Evolutionary conservation across 2,888 invertebrate species (phyloP).

Genomic region (Oscheius myriophilus): DNA sequence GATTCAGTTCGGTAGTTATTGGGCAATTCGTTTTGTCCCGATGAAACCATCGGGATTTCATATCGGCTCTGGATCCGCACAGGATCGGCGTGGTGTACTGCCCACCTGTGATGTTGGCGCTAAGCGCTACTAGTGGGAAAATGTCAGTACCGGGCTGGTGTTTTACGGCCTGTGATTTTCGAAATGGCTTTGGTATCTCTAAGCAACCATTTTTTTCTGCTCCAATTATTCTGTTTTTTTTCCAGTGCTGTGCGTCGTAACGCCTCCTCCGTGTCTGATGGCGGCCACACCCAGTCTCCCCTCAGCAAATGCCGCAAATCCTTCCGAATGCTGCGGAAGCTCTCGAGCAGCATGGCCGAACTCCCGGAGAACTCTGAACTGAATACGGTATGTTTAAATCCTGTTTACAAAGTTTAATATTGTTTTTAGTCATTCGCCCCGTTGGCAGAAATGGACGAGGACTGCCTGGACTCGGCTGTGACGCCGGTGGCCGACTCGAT

Average conservation of each 20-base stretch:
- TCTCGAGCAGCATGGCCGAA: neutral
- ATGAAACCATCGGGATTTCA: too few relatives aligned
- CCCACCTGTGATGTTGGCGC: too few relatives aligned
- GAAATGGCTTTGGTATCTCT: too few relatives aligned
- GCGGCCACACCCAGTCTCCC: neutral
- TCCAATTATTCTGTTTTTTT: neutral
- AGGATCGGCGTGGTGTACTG: too few relatives aligned
- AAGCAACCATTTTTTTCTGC: too few relatives aligned
- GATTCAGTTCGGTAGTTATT: too few relatives aligned
- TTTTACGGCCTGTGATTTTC: too few relatives aligned
- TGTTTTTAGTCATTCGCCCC: conserved; percentile 18
- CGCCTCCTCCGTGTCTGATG: neutral
- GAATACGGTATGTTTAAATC: conserved; percentile 1
- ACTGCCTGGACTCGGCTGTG: neutral
- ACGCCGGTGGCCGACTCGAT: neutral
- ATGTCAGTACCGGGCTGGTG: too few relatives aligned
- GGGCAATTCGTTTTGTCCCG: too few relatives aligned
- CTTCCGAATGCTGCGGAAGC: neutral
- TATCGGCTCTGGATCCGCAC: too few relatives aligned
- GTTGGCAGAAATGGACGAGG: conserved; percentile 18
- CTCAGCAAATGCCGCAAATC: neutral
- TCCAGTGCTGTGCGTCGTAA: conserved; percentile 4
- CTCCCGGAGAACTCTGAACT: conserved; percentile 4
- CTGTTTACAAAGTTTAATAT: too few relatives aligned
- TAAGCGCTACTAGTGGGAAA: too few relatives aligned